These are phyloP conservation scores for Aix galericulata DNA, from an alignment of 2,113 vertebrate species.

Conservation along the genomic window DNA sequence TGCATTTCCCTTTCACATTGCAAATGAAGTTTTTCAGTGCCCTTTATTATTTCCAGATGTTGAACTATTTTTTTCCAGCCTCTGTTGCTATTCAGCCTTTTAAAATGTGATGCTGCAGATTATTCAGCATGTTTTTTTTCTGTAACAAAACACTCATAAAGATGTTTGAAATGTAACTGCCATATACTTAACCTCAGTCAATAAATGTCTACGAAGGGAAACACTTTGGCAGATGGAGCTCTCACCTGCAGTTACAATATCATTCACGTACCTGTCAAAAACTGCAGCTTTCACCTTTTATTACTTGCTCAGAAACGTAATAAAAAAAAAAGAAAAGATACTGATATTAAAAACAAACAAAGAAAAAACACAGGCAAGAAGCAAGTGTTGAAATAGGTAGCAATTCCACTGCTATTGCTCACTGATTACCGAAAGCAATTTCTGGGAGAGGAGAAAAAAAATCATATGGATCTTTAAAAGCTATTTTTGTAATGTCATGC, in stretches of 20 bases:
- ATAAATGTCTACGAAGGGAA: not conserved
- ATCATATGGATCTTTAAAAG: not conserved
- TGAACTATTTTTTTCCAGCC: accelerated
- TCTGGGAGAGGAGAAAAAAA: not conserved
- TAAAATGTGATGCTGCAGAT: not conserved
- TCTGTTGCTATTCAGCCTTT: not conserved
- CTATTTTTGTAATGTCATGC: not conserved
- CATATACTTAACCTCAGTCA: not conserved
- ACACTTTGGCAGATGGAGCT: not conserved
- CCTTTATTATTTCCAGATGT: slow-evolving; percentile 39
- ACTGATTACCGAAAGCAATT: not conserved
- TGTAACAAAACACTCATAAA: not conserved
- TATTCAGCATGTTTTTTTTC: not conserved
- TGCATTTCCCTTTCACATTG: not conserved
- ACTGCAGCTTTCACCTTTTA: not conserved
- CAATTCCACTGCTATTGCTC: not conserved
- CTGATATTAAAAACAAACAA: not conserved
- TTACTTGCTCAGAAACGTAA: not conserved
- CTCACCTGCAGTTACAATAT: not conserved
- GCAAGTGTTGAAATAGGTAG: not conserved
- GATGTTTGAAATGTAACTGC: not conserved
- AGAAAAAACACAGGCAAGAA: not conserved
- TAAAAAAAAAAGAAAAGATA: not conserved
- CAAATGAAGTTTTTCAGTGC: not conserved
- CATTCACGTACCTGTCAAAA: not conserved